Evolutionary conservation across 2,113 vertebrate species (phyloP), one percentile per base, ranked within the genome.

Genomic region (Dipodomys stephensi): DNA sequence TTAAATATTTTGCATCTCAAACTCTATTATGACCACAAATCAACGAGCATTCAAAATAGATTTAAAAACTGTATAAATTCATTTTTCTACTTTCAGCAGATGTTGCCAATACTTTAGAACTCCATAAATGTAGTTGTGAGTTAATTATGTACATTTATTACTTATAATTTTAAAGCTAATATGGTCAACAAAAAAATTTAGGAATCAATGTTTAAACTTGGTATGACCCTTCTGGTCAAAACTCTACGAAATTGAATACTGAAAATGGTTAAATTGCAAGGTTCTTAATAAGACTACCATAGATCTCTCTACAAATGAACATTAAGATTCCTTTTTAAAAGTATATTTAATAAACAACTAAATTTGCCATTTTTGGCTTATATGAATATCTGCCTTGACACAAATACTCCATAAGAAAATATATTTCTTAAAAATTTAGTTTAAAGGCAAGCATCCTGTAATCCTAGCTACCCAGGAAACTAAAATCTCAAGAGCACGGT

Each of bases 1-100:
- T 72, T 96, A 83, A 83, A 83, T 92, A 72, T 92, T 95, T 72
- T 57, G 71, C 30, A 96, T 90, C 35, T 85, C 95, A 88, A 57
- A 82, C 3, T 65, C 19, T 44, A 96, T 57, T 44, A 69, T 96
- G 62, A 92, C 13, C 44, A 95, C 74, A 96, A 90, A 93, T 94
- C 69, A 94, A 76, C 81, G 4, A 84, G 25, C 44, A 93, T 39
- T 91, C 57, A 73, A 81, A 88, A 90, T 3, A 94, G 28, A 86
- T 57, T 82, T 84, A 23, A 81, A 91, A 93, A 64, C 89, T 32
- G 81, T 60, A 8, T 79, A 74, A 93, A 92, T 79, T 93, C 23
- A 74, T 62, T 92, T 94, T 87, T 74, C 46, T 72, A 19, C 57
- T 80, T 80, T 93, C 27, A 79, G 65, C 27, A 92, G 20, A 92